phyloP scores from a whole-genome alignment of 1,140 invertebrate species.

The Streblospio benedicti region DNA sequence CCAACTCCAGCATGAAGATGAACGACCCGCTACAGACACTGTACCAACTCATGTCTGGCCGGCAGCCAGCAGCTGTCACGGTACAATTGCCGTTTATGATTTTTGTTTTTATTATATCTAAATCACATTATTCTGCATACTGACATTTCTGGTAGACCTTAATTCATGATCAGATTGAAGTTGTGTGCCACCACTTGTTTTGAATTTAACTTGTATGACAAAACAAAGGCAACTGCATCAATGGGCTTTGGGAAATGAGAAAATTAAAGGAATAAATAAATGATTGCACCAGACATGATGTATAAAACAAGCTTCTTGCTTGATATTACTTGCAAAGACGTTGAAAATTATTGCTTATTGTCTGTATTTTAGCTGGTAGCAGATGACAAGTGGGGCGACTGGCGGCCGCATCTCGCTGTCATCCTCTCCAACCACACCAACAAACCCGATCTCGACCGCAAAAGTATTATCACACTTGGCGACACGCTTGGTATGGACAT shows the following conservation, averaged over 20 bases:
- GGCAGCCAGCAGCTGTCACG: constrained; percentile 73
- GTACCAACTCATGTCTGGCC: constrained; percentile 79
- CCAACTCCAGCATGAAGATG: constrained; percentile 65
- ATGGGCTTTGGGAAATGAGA: too few species aligned
- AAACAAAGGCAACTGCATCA: too few species aligned
- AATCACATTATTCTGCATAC: too few species aligned
- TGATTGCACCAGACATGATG: too few species aligned
- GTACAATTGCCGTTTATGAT: constrained; percentile 54
- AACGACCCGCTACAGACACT: constrained; percentile 87
- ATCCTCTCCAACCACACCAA: constrained; percentile 73
- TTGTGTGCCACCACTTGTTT: too few species aligned
- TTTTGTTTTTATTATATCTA: too few species aligned
- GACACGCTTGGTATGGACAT: constrained; percentile 52
- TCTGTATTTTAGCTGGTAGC: constrained; percentile 41
- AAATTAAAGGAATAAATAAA: too few species aligned
- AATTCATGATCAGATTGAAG: too few species aligned
- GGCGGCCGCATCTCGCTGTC: constrained; percentile 90
- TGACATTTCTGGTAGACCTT: too few species aligned
- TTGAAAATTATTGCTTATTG: too few species aligned
- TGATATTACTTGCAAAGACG: background rate
- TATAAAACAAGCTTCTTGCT: background rate
- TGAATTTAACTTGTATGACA: too few species aligned
- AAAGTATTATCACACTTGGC: constrained; percentile 69
- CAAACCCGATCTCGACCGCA: constrained; percentile 69
- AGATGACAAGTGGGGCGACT: constrained; percentile 88